phyloP scores from a whole-genome alignment of 1,140 invertebrate genomes.

The Dendrolimus kikuchii region DNA sequence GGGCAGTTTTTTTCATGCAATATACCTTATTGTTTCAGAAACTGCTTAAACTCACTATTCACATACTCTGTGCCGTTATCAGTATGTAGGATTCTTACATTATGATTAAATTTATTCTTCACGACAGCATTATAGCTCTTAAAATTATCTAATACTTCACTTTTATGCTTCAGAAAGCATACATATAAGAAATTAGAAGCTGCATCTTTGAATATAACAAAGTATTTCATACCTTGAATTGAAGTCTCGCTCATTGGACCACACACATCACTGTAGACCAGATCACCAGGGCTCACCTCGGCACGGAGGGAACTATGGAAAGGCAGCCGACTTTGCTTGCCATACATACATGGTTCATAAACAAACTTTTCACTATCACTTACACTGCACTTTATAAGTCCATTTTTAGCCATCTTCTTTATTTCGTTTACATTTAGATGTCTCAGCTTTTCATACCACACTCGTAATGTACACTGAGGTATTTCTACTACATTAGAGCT shows the following conservation, averaged over 20 bases:
- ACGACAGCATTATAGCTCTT: constrained; percentile 7
- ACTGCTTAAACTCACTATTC: constrained; percentile 5
- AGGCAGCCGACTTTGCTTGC: constrained; percentile 19
- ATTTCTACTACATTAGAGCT: too few relatives aligned
- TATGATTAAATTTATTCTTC: too few relatives aligned
- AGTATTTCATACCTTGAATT: too few relatives aligned
- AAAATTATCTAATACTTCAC: constrained; percentile 16
- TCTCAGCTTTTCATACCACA: constrained; percentile 30
- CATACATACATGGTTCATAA: constrained; percentile 28
- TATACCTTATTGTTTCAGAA: constrained; percentile 7
- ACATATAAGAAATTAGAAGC: constrained; percentile 17
- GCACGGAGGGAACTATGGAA: constrained; percentile 9
- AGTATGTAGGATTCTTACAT: constrained; percentile 7
- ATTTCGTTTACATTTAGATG: constrained; percentile 30
- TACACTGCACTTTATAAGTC: too few relatives aligned
- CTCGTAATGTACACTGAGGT: too few relatives aligned
- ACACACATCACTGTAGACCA: too few relatives aligned
- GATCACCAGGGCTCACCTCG: constrained; percentile 17
- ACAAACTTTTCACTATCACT: too few relatives aligned
- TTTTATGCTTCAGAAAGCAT: constrained; percentile 17
- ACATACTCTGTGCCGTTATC: constrained; percentile 10
- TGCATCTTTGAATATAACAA: constrained; percentile 24
- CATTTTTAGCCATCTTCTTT: constrained; percentile 24
- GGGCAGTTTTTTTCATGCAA: constrained; percentile 12
- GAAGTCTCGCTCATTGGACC: too few relatives aligned